Evolutionary conservation across 2,888 invertebrate genomes (phyloP).

Genomic region (Ditylenchus weischeri): DNA sequence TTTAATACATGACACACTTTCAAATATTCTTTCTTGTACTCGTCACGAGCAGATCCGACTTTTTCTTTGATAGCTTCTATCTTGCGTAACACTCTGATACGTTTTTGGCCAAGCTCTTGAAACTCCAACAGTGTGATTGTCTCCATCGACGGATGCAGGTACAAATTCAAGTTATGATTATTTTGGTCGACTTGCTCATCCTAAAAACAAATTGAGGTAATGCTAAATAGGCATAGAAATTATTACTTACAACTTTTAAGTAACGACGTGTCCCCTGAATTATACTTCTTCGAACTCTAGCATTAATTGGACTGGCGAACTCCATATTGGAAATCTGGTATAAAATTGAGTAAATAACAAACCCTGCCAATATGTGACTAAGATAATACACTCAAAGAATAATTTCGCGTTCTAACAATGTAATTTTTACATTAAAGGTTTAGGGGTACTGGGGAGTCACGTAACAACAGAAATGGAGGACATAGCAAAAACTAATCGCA

Average conservation of each 20-base stretch:
- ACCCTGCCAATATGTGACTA: no score
- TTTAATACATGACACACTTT: not conserved
- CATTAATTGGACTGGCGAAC: slow-evolving; percentile 4
- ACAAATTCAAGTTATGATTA: slow-evolving; percentile 36
- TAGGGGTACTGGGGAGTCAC: no score
- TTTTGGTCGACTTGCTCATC: not conserved
- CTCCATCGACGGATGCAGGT: slow-evolving; percentile 42
- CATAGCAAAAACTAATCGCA: no score
- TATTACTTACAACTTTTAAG: not conserved
- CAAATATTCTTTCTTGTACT: slow-evolving; percentile 16
- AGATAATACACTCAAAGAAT: no score
- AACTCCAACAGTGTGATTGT: slow-evolving; percentile 49
- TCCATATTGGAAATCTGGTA: not conserved
- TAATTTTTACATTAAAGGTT: no score
- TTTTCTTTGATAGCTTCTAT: slow-evolving; percentile 39
- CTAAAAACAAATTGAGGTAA: not conserved
- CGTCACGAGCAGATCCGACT: slow-evolving; percentile 12
- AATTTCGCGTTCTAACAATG: no score
- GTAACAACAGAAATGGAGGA: no score
- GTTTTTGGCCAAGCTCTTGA: slow-evolving; percentile 47
- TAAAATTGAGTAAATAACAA: not conserved
- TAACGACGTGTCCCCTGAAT: slow-evolving; percentile 4
- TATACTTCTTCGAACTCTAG: slow-evolving; percentile 4
- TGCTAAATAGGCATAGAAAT: not conserved
- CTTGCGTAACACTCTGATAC: slow-evolving; percentile 42